A percentile compares a stretch with the other conserved stretches of the same genome.
Conservation (phyloP, 2,888 invertebrate species). For the Folsomia manolachei region DNA sequence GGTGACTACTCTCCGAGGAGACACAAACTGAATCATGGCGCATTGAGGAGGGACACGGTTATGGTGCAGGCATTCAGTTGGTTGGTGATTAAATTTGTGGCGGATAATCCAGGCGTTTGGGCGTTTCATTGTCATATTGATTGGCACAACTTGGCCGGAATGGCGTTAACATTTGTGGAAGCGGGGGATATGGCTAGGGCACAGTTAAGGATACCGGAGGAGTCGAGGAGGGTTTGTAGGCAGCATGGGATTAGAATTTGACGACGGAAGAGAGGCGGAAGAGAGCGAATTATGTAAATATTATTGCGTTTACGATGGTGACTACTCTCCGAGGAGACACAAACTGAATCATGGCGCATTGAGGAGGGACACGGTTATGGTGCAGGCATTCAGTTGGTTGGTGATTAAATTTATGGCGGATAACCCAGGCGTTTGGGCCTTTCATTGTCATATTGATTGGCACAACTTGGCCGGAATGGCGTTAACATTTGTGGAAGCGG, state of each 20-base stretch:
- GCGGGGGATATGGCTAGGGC: conserved; percentile 14
- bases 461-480: conserved; percentile 35
- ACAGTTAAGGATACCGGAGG: conserved; percentile 13
- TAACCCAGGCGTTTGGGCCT: conserved; percentile 37
- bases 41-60: conserved; percentile 36
- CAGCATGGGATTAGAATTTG: conserved; percentile 11
- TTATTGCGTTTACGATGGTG: too few species aligned
- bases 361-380: conserved; percentile 31
- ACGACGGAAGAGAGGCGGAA: too few species aligned
- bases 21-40: conserved; percentile 12
- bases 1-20: not conserved
- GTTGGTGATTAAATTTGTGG: conserved; percentile 34
- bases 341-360: conserved; percentile 15
- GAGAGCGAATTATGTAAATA: too few species aligned
- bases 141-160: conserved; percentile 40
- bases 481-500: conserved; percentile 31
- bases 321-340: conserved; percentile 13
- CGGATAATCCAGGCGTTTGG: conserved; percentile 40
- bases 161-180: conserved; percentile 36
- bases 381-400: conserved; percentile 29
- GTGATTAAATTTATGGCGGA: conserved; percentile 33
- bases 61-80: conserved; percentile 24
- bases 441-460: conserved; percentile 40
- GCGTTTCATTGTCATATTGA: conserved; percentile 40
- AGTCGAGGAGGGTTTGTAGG: conserved; percentile 24